phyloP scores from a whole-genome alignment of 1,140 invertebrate species.

The Drosophila saltans region DNA sequence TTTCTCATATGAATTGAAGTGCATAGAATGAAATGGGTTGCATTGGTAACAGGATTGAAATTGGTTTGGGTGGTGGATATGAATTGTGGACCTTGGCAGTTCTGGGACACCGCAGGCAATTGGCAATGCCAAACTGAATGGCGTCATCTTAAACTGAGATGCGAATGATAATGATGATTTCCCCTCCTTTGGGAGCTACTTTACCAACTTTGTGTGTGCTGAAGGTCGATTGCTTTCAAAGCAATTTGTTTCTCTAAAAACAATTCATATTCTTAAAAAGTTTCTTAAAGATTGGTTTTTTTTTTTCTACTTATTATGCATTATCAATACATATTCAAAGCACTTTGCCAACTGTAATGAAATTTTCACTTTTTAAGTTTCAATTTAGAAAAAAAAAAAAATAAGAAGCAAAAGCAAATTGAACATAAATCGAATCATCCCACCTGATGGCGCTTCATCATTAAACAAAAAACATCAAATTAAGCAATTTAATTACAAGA shows the following conservation, averaged over 20 bases:
- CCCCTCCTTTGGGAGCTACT: not conserved
- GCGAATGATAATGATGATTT: slow-evolving; percentile 5
- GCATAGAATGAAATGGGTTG: not conserved
- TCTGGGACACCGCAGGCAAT: slow-evolving; percentile 14
- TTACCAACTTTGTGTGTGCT: not conserved
- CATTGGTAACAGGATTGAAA: not conserved
- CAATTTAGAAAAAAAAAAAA: not conserved
- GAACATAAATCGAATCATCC: not conserved
- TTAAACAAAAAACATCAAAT: slow-evolving; percentile 13
- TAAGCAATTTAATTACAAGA: slow-evolving; percentile 11
- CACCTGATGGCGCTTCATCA: slow-evolving; percentile 10
- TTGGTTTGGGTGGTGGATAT: not conserved
- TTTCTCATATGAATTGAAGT: not conserved
- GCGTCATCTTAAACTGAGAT: slow-evolving; percentile 9
- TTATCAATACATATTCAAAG: not conserved
- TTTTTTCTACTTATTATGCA: not conserved
- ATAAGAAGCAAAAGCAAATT: not conserved
- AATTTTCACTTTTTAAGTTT: slow-evolving; percentile 8
- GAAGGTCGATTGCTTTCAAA: slow-evolving; percentile 6
- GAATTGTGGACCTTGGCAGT: slow-evolving; percentile 4
- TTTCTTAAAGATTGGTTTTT: not conserved
- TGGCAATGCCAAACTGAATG: slow-evolving; percentile 17
- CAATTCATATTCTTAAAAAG: not conserved
- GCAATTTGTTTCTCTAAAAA: not conserved
- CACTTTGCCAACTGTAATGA: not conserved